Conservation (phyloP, 1,140 invertebrate genomes). For the Formica exsecta region DNA sequence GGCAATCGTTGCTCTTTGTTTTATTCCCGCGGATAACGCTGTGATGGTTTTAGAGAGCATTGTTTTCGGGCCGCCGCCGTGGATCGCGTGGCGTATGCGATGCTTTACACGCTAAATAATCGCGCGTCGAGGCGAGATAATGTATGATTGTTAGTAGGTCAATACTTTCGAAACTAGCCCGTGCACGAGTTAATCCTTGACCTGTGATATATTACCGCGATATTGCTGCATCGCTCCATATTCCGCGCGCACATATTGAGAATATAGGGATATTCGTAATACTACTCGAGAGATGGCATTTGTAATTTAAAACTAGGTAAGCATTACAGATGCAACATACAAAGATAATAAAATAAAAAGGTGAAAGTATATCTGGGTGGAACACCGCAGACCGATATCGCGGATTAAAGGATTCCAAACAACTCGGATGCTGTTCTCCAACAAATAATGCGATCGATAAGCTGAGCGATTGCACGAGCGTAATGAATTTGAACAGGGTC, state of each 20-base stretch:
- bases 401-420: constrained; percentile 17
- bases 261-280: neutral
- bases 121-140: constrained; percentile 3
- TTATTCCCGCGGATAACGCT: constrained; percentile 48
- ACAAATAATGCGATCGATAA: constrained; percentile 37
- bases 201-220: neutral
- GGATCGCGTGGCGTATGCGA: neutral
- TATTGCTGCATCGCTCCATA: neutral
- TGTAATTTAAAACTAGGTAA: neutral
- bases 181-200: constrained; percentile 17
- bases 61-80: constrained; percentile 20
- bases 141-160: constrained; percentile 32
- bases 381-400: neutral
- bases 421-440: neutral
- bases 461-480: neutral
- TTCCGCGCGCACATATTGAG: neutral
- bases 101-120: constrained; percentile 40
- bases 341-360: constrained; percentile 3
- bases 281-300: neutral
- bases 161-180: constrained; percentile 23
- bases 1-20: constrained; percentile 59
- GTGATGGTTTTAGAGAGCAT: neutral
- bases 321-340: neutral
- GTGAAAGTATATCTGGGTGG: neutral
- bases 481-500: constrained; percentile 29